These are phyloP conservation scores for Cantharis rustica DNA, from an alignment of 2,888 invertebrate species.

Conservation along the genomic window DNA sequence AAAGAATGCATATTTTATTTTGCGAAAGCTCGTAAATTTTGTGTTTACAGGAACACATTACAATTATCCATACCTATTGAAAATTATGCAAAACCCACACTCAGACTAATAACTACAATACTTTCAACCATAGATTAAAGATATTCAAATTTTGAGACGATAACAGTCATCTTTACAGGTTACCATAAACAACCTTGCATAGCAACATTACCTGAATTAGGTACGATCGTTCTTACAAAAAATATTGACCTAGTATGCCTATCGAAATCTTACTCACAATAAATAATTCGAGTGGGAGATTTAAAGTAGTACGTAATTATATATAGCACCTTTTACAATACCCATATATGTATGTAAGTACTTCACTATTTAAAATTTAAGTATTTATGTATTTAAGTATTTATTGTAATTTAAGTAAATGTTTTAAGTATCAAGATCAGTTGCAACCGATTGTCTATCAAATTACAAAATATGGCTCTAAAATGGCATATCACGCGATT, in stretches of 20 bases:
- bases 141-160: not conserved
- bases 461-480: too few relatives aligned
- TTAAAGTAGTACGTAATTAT: not conserved
- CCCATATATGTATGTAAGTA: not conserved
- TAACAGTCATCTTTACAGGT: not conserved
- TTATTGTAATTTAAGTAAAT: too few relatives aligned
- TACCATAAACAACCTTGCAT: not conserved
- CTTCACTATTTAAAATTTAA: not conserved
- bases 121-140: not conserved
- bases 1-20: conserved; percentile 13
- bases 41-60: not conserved
- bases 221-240: not conserved
- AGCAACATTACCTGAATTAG: not conserved
- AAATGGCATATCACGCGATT: too few relatives aligned
- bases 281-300: not conserved
- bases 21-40: not conserved
- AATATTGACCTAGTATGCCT: not conserved
- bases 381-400: too few relatives aligned
- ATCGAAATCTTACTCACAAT: not conserved
- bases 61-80: not conserved
- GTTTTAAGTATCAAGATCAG: too few relatives aligned
- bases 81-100: not conserved
- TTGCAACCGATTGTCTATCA: too few relatives aligned
- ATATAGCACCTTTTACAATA: not conserved
- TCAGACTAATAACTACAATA: not conserved